phyloP scores from a whole-genome alignment of 2,113 vertebrate species.

The Pseudorasbora parva region DNA sequence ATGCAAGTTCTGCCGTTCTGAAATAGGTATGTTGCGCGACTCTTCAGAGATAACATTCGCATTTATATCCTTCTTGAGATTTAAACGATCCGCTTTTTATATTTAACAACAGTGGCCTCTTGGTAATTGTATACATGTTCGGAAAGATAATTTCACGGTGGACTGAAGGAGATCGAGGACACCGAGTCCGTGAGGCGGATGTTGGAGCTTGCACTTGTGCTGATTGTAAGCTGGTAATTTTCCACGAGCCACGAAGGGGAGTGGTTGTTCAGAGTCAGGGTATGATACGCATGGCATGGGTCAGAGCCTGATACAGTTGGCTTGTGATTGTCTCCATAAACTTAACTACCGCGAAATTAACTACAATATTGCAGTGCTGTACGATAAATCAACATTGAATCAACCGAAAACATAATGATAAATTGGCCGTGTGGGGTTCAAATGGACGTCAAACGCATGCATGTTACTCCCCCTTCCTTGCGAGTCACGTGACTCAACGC shows the following conservation, averaged over 20 bases:
- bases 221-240: slow-evolving; percentile 84
- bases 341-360: slow-evolving; percentile 3
- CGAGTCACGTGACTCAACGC: slow-evolving; percentile 76
- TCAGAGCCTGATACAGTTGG: slow-evolving; percentile 38
- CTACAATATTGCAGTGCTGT: background rate
- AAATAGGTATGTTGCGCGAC: background rate
- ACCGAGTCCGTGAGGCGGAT: slow-evolving; percentile 29
- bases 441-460: background rate
- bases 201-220: slow-evolving; percentile 69
- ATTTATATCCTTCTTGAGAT: background rate
- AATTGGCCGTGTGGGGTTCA: background rate
- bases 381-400: slow-evolving; percentile 23
- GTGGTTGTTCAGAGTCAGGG: slow-evolving; percentile 71
- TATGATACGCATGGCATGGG: slow-evolving; percentile 72
- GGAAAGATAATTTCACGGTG: background rate
- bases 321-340: slow-evolving; percentile 7
- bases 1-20: background rate
- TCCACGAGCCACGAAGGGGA: slow-evolving; percentile 84
- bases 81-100: background rate
- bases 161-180: slow-evolving; percentile 1
- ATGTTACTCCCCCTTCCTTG: background rate
- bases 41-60: background rate
- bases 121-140: background rate
- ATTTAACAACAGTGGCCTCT: background rate
- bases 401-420: background rate